phyloP scores from a whole-genome alignment of 2,113 vertebrate genomes.

The Ellobius talpinus region DNA sequence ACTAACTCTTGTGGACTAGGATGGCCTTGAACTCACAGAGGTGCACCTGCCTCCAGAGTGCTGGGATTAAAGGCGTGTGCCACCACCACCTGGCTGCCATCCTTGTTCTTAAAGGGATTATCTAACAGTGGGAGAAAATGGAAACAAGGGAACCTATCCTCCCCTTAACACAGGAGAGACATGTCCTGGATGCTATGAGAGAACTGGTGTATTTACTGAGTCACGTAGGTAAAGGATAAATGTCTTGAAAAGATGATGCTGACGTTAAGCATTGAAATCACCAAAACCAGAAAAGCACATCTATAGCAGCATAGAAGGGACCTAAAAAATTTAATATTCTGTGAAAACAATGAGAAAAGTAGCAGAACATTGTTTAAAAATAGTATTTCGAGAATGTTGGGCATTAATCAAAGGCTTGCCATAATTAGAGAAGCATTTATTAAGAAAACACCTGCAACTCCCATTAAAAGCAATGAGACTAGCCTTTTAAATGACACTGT shows the following conservation, averaged over 20 bases:
- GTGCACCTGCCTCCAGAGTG: too few relatives aligned
- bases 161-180: background rate
- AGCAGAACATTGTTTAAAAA: background rate
- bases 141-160: background rate
- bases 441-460: background rate
- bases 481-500: background rate
- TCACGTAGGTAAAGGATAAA: background rate
- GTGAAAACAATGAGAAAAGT: background rate
- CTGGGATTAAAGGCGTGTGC: too few relatives aligned
- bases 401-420: background rate
- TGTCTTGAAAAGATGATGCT: background rate
- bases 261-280: background rate
- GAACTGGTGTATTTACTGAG: background rate
- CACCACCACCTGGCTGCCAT: too few relatives aligned
- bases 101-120: background rate
- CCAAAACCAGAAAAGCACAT: background rate
- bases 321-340: background rate
- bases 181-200: background rate
- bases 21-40: too few relatives aligned
- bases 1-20: too few relatives aligned
- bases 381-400: background rate
- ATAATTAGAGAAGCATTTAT: background rate
- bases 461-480: background rate
- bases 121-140: background rate
- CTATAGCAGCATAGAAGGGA: background rate